A percentile compares a stretch with the other conserved stretches of the same genome.
Evolutionary conservation across 2,113 vertebrate genomes (phyloP).

Genomic region (Morone saxatilis): DNA sequence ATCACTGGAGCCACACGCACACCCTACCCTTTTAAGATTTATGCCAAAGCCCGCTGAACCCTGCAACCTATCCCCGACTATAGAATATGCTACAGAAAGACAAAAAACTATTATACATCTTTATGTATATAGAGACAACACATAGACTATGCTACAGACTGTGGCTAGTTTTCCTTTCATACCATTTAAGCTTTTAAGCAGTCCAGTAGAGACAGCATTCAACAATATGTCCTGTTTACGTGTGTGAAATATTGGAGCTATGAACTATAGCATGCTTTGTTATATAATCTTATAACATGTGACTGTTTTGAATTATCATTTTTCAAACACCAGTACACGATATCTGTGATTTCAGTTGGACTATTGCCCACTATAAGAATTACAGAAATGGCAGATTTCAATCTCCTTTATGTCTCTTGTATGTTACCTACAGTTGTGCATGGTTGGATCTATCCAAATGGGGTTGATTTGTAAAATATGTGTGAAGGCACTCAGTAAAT

Average conservation of each 20-base stretch:
- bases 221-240: not conserved
- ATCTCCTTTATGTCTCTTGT: not conserved
- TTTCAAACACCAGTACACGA: not conserved
- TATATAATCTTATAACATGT: not conserved
- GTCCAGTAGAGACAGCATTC: not conserved
- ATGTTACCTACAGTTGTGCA: not conserved
- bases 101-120: not conserved
- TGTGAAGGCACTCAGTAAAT: not conserved
- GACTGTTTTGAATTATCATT: not conserved
- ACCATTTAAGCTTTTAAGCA: not conserved
- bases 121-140: not conserved
- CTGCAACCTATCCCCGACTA: not conserved
- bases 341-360: not conserved
- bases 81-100: not conserved
- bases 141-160: not conserved
- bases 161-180: not conserved
- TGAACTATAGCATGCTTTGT: not conserved
- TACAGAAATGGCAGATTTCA: not conserved
- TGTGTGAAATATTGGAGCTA: not conserved
- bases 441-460: not conserved
- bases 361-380: not conserved
- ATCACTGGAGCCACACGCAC: conserved; percentile 27
- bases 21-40: conserved; percentile 82
- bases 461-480: not conserved
- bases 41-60: conserved; percentile 73